Evolutionary conservation across 2,888 invertebrate species (phyloP), one percentile per base, ranked within the genome.

Genomic region (Neoascia interrupta): DNA sequence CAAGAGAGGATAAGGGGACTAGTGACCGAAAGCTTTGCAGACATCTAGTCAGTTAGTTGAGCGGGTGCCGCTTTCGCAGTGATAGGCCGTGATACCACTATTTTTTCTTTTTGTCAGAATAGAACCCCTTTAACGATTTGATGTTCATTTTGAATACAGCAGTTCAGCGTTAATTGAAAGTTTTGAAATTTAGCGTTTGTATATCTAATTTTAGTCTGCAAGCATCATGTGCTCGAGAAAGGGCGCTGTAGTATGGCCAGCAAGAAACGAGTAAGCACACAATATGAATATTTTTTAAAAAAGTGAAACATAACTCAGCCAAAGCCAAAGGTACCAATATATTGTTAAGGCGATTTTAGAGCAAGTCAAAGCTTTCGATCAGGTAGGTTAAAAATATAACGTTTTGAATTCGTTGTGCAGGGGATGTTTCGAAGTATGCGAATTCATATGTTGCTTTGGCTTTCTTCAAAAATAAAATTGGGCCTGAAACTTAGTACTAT

Each of bases 161-260:
- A 63, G 51, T 63, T 75, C 61, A 75, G 56, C 56, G 13, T 70
- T 75, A 75, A 75, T 75, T 75, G 75, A 75, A 75, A 70, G 49
- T 69, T 75, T 43, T 19, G 28, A 63, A 56, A 63, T 70, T 69
- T 75, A 69, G 37, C 60, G 70, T 70, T 75, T 70, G 63, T 47
- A 51, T 54, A 75, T 63, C 56, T 75, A 75, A 75, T 70, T 70
- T 43, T 19, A 19, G 11, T 61, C 61, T 21, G 56, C 63, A 61
- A 37, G 70, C 63, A 51, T 75, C 70, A 61, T 70, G 37, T 36
- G 11, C 31, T 49, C 8, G 2, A 6, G 8, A 31, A 10, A 6
- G 36, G 8, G 15, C 6, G 5, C 16, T 31, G 6, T 4, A 18
- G 21, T 36, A 5, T 43, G 49, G 19, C 5, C 6, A 5, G 37